These are phyloP conservation scores for Ianthella basta DNA, from an alignment of 37 sponge, comb jelly and placozoan species.

Conservation along the genomic window DNA sequence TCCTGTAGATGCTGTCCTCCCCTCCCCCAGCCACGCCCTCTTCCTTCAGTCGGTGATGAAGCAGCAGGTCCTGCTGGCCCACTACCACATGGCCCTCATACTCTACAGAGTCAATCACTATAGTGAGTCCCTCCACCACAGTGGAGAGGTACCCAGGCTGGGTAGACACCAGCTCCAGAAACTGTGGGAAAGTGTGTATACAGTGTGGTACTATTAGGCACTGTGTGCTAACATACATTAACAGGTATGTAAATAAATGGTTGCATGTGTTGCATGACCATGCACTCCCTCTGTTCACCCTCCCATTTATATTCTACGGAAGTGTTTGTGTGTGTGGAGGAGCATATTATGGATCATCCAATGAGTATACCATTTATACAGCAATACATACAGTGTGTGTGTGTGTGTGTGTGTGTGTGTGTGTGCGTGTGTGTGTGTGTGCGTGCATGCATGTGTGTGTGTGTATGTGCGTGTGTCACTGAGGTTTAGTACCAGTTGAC, in stretches of 20 bases:
- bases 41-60: not conserved
- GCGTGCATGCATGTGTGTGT: not conserved
- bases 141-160: slow-evolving; percentile 19
- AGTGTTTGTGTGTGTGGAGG: slow-evolving; percentile 6
- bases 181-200: not conserved
- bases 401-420: too few species aligned
- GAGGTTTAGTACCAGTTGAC: too few species aligned
- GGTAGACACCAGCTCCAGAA: not conserved
- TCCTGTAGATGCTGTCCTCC: not conserved
- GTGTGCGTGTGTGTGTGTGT: slow-evolving; percentile 19
- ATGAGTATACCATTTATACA: too few species aligned
- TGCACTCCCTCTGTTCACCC: too few species aligned
- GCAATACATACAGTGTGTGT: too few species aligned
- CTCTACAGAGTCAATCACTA: not conserved
- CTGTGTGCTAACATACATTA: not conserved
- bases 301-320: too few species aligned
- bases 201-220: not conserved
- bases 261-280: too few species aligned
- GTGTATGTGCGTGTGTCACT: not conserved
- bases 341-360: not conserved
- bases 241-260: too few species aligned
- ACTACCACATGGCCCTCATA: not conserved
- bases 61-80: not conserved
- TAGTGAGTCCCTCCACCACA: not conserved
- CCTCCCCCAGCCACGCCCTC: not conserved